A percentile compares a stretch with the other conserved stretches of the same genome.
Conservation (phyloP, 1,140 invertebrate genomes). For the Neodiprion lecontei region DNA sequence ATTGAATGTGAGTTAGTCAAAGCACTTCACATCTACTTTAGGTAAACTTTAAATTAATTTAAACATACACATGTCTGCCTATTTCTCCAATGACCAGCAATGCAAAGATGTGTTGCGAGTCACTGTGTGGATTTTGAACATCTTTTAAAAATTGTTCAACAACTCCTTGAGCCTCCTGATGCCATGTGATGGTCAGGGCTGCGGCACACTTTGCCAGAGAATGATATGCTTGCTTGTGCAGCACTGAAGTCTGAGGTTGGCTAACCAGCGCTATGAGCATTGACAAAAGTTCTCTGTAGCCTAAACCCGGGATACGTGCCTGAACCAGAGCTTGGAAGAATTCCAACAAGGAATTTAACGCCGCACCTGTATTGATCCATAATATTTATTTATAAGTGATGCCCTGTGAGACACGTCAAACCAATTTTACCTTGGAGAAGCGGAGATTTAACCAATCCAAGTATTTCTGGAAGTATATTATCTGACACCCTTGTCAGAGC, state of each 20-base stretch:
- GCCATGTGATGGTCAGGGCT: slow-evolving; percentile 83
- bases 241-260: slow-evolving; percentile 49
- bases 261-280: slow-evolving; percentile 73
- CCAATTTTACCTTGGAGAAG: slow-evolving; percentile 74
- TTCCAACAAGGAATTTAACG: slow-evolving; percentile 87
- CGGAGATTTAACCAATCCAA: slow-evolving; percentile 88
- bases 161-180: slow-evolving; percentile 77
- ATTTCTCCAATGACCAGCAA: slow-evolving; percentile 96
- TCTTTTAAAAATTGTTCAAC: slow-evolving; percentile 88
- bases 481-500: slow-evolving; percentile 72
- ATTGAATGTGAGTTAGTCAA: too few relatives aligned
- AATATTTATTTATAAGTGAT: slow-evolving; percentile 26
- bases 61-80: slow-evolving; percentile 85
- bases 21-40: too few relatives aligned
- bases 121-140: slow-evolving; percentile 74
- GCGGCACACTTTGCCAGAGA: slow-evolving; percentile 96
- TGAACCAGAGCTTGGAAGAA: slow-evolving; percentile 90
- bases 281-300: slow-evolving; percentile 80
- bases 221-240: slow-evolving; percentile 83
- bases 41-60: background rate
- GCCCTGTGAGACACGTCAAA: background rate
- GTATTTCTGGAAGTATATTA: slow-evolving; percentile 83
- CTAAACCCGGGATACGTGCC: slow-evolving; percentile 79
- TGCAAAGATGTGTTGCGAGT: slow-evolving; percentile 90
- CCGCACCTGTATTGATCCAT: slow-evolving; percentile 69